These are phyloP conservation scores for Porphyrio hochstetteri DNA, from an alignment of 2,113 vertebrate genomes.

Conservation along the genomic window DNA sequence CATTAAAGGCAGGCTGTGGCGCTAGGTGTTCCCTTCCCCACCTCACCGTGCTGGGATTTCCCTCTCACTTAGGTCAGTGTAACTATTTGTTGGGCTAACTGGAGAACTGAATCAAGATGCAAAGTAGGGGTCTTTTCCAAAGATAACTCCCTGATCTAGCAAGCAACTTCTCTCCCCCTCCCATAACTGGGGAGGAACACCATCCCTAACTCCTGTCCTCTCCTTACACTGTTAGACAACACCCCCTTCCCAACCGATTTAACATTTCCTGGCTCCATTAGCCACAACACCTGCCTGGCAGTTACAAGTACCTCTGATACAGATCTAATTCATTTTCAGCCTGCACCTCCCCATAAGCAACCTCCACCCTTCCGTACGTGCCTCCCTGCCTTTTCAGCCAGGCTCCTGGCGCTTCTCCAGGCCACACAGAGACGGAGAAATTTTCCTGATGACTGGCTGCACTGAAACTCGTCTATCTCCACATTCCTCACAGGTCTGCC, in stretches of 20 bases:
- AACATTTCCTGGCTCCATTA: accelerated
- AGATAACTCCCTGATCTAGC: background rate
- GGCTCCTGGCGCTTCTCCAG: conserved; percentile 63
- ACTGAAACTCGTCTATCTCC: background rate
- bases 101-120: background rate
- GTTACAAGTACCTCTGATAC: background rate
- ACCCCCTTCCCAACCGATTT: background rate
- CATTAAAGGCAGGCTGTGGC: background rate
- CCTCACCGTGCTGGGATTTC: background rate
- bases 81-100: too few species aligned
- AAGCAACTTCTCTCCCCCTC: background rate
- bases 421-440: conserved; percentile 53
- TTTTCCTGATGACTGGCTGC: background rate
- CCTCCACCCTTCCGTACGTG: background rate
- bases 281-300: background rate
- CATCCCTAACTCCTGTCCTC: background rate
- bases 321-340: background rate
- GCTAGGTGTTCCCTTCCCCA: background rate
- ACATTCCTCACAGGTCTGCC: conserved; percentile 59
- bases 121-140: background rate
- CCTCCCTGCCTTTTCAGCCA: background rate
- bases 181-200: background rate
- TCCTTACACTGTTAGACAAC: background rate
- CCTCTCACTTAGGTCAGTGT: background rate
- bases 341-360: background rate